Base-by-base conservation (phyloP, 2,888 invertebrate genomes). In the Lasioglossum zephyrum region DNA sequence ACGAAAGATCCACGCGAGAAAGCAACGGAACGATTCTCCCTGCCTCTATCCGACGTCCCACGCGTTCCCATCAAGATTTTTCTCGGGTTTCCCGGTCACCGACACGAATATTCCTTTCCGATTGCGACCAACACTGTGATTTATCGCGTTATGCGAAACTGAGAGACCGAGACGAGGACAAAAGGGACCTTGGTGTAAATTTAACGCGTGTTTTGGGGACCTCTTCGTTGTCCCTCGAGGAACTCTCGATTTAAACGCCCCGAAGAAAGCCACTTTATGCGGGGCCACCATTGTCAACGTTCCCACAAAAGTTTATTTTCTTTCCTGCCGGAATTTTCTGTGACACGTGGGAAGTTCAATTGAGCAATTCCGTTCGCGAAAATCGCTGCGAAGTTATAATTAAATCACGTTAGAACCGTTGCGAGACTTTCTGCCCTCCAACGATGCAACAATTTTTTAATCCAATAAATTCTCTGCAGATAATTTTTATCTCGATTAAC, bases 1-100 rank as follows among this genome's bases (percentile, higher is more conserved):
- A 82, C 91, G 88, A 82, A 84, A 76, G 86, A 91, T 88, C 86
- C 85, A 82, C 86, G 80, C 79, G 49, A 75, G 79, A 82, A 84
- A 82, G 85, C 79, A 82, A 77, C 81, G 75, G 53, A 81, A 79
- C 72, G 36, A 26, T 31, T 31, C 63, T 66, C 66, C 66, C 13
- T 49, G 60, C 69, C 57, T 69, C 39, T 18, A 18, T 8, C 6
- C 36, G 18, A 11, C 39, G 69, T 11, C 39, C 22, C 73, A 63
- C 75, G 41, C 63, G 70, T 6, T 16, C 36, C 47, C 31, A n/a
- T 26, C 66, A 31, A 4, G 36, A 47, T 73, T 73, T 73, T 75
- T 69, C 39, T 36, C 16, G 70, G 72, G 57, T 81, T 76, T 70
- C 16, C 36, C 73, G 77, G 81, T 72, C 57, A 47, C 39, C 44